Conservation (phyloP, 1,140 invertebrate species). For the Drosophila arawakana region DNA sequence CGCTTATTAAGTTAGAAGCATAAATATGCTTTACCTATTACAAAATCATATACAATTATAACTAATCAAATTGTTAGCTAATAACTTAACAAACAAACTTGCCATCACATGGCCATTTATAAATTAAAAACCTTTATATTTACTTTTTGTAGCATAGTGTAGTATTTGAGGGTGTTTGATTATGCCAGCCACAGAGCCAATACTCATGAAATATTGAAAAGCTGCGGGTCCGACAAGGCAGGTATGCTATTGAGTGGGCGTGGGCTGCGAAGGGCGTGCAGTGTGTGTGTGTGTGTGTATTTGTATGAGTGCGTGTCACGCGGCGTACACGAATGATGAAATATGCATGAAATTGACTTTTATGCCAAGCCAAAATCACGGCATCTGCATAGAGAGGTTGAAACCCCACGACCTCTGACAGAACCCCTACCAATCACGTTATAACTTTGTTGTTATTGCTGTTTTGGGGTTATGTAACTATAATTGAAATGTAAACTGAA, state of each 20-base stretch:
- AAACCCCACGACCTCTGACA: constrained; percentile 28
- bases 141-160: constrained; percentile 50
- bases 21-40: no score
- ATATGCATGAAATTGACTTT: constrained; percentile 82
- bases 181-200: constrained; percentile 62
- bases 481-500: constrained; percentile 80
- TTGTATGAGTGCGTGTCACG: constrained; percentile 46
- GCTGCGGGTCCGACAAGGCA: constrained; percentile 51
- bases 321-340: constrained; percentile 61
- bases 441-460: constrained; percentile 51
- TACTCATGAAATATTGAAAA: constrained; percentile 80
- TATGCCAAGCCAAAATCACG: constrained; percentile 74
- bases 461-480: constrained; percentile 75
- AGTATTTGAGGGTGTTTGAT: constrained; percentile 68
- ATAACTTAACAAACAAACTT: no score
- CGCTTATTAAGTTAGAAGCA: no score
- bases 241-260: constrained; percentile 23
- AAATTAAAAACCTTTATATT: neutral
- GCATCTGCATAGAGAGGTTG: constrained; percentile 56
- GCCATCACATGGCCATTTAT: no score
- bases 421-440: neutral
- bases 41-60: no score
- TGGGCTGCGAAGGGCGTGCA: constrained; percentile 19
- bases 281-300: constrained; percentile 20
- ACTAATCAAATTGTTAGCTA: no score